These are phyloP conservation scores for Labrus mixtus DNA, from an alignment of 2,113 vertebrate species.

Conservation along the genomic window DNA sequence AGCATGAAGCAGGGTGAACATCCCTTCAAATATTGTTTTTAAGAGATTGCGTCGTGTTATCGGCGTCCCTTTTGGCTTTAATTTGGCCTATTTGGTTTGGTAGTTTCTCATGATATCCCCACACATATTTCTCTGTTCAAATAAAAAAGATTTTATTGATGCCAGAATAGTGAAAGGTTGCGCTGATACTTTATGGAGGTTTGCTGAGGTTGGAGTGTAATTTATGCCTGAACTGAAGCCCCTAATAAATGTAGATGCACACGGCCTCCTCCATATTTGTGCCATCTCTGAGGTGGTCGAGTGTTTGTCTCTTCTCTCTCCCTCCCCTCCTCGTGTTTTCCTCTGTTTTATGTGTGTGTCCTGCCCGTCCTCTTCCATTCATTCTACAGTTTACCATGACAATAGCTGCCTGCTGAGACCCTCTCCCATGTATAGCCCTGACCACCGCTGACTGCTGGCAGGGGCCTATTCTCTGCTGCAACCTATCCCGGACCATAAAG, in stretches of 20 bases:
- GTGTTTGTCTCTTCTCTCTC: slow-evolving; percentile 52
- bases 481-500: slow-evolving; percentile 75
- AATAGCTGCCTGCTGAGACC: slow-evolving; percentile 79
- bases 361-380: slow-evolving; percentile 80
- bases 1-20: too few relatives aligned
- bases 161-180: not conserved
- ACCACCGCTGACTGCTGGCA: slow-evolving; percentile 74
- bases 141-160: too few relatives aligned
- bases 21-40: too few relatives aligned
- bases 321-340: slow-evolving; percentile 58
- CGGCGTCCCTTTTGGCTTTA: too few relatives aligned
- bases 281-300: slow-evolving; percentile 77
- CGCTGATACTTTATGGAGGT: not conserved
- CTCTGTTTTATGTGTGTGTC: slow-evolving; percentile 80
- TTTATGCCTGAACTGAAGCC: not conserved
- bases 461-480: slow-evolving; percentile 74
- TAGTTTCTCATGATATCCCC: too few relatives aligned
- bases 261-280: slow-evolving; percentile 23
- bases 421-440: slow-evolving; percentile 68
- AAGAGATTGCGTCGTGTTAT: too few relatives aligned
- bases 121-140: too few relatives aligned
- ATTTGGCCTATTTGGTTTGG: too few relatives aligned
- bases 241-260: slow-evolving; percentile 3
- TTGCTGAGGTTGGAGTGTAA: not conserved
- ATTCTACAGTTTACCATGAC: slow-evolving; percentile 81